These are phyloP conservation scores for Morone saxatilis DNA, from an alignment of 2,113 vertebrate genomes.

Conservation along the genomic window DNA sequence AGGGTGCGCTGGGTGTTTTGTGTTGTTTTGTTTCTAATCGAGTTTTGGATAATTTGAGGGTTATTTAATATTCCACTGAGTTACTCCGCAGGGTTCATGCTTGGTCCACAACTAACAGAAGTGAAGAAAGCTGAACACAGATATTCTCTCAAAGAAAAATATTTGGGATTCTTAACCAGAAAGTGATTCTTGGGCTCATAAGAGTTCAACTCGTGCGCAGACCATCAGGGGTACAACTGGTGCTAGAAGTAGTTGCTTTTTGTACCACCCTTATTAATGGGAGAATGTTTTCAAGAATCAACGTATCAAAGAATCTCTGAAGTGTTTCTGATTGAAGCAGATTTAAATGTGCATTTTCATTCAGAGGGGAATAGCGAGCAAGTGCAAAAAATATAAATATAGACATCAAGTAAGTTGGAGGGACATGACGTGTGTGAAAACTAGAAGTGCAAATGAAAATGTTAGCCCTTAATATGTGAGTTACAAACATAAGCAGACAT, in stretches of 20 bases:
- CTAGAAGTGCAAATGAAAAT: conserved; percentile 13
- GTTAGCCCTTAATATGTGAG: background rate
- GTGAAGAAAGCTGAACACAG: conserved; percentile 21
- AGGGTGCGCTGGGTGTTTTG: conserved; percentile 6
- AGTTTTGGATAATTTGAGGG: conserved; percentile 49
- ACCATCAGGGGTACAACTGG: background rate
- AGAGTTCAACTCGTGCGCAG: conserved; percentile 1
- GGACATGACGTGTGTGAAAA: background rate
- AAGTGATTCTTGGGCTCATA: background rate
- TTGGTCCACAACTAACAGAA: conserved; percentile 32
- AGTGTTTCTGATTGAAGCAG: background rate
- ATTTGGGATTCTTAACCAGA: background rate
- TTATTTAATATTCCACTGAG: conserved; percentile 44
- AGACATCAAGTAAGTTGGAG: background rate
- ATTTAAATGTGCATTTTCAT: conserved; percentile 8
- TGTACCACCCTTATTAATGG: background rate
- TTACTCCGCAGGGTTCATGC: conserved; percentile 19
- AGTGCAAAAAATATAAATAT: conserved; percentile 7
- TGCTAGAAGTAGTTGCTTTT: background rate
- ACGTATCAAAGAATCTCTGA: conserved; percentile 6
- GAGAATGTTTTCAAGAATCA: conserved; percentile 7
- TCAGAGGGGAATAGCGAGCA: background rate
- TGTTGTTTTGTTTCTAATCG: conserved; percentile 45
- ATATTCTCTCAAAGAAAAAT: conserved; percentile 15
- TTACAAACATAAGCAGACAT: background rate